A percentile compares a stretch with the other conserved stretches of the same genome.
These are phyloP conservation scores for Ptyas mucosa DNA, from an alignment of 2,113 vertebrate genomes.

Conservation along the genomic window DNA sequence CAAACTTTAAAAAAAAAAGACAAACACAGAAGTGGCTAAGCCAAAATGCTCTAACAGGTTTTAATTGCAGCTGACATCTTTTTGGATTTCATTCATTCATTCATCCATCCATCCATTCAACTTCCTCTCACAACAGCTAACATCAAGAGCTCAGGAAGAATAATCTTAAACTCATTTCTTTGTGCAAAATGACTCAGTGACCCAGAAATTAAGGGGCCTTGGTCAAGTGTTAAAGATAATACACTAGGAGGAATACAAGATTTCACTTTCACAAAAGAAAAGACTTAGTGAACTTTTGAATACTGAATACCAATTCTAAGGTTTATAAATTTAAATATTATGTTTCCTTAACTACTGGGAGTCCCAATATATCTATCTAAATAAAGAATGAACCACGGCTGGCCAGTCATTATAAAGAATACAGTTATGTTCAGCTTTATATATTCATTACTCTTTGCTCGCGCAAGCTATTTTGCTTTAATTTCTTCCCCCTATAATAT, in stretches of 20 bases:
- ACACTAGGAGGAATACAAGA: neutral
- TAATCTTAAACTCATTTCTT: neutral
- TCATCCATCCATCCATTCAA: neutral
- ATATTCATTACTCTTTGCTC: conserved; percentile 33
- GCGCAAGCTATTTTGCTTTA: conserved; percentile 27
- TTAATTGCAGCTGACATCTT: neutral
- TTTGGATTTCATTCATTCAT: neutral
- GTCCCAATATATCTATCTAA: neutral
- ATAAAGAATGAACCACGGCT: conserved; percentile 20
- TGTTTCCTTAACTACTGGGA: neutral
- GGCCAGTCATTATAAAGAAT: conserved; percentile 22
- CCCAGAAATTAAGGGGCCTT: neutral
- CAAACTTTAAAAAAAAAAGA: neutral
- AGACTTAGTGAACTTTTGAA: neutral
- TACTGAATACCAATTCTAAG: neutral
- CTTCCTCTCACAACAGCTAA: neutral
- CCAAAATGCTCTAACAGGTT: neutral
- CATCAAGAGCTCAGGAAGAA: neutral
- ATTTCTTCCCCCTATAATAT: conserved; percentile 26
- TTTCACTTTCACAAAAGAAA: neutral
- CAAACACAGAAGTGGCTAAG: neutral
- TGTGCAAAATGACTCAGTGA: neutral
- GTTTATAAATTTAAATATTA: neutral
- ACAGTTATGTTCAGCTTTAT: conserved; percentile 27
- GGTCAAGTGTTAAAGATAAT: neutral